Base-by-base conservation (phyloP, 2,797 vertebrate species). In the Cygnus olor region DNA sequence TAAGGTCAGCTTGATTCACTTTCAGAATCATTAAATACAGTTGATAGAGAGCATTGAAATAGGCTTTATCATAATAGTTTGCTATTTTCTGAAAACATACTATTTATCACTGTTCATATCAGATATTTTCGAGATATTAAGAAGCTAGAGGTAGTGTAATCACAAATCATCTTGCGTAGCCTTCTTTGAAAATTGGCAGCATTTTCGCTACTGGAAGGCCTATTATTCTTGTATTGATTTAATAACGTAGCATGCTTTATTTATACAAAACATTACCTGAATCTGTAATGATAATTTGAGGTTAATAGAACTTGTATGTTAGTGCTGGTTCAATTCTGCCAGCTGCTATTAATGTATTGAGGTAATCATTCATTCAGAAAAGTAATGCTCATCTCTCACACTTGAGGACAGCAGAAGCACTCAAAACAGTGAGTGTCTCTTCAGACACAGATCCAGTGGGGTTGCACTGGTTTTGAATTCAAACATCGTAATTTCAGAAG, bases 211-310 rank as follows among this genome's bases (percentile, higher is more conserved):
- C 61, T 61, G 6, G 27, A 94, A 89, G 21, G 16, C 22, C 44
- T 81, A 40, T 63, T 91, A 70, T 93, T 91, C 47, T 81, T 57
- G 12, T 91, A 92, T 85, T 81, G 77, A 94, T 94, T 94, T 72
- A 90, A 80, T 82, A 89, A 77, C 90, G 65, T 69, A 77, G 6
- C 14, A 45, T 58, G 40, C 36, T 88, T 95, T 88, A 84, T 94
- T 95, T 89, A 90, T 80, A 72, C 36, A 85, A 44, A n/a, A 47
- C 11, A 44, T 77, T 91, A 87, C 36, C 57, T 79, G 51, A 85
- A 88, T 83, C 2, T 70, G 28, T 85, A 93, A 88, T 74, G 44
- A 58, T 90, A 95, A 94, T 86, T 89, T 69, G 70, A 91, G 72
- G 71, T 89, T 94, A 94, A 92, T 54, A 93, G 69, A 88, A 96